Evolutionary conservation across 92 coral and sea anemone genomes (phyloP), one percentile per base, ranked within the genome.

Genomic region (Palythoa caribaeorum): DNA sequence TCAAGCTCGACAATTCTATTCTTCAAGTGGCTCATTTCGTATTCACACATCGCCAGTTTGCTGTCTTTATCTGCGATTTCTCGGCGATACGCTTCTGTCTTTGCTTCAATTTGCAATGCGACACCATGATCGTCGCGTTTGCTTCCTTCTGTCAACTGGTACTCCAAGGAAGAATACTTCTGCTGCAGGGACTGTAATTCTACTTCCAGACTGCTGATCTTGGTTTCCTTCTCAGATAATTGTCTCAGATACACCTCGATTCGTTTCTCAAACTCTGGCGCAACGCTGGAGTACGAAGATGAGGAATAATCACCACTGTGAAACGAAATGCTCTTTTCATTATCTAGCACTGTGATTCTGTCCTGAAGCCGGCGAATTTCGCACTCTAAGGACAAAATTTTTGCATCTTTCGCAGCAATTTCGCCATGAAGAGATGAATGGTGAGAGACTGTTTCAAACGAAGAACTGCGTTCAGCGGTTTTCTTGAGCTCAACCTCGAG

Each of bases 11-110:
- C 38, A 47, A 80, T 80, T 40, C 38, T 80, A 11, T 80, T 73
- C 73, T 80, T 80, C 39, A 80, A 63, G 57, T 80, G 85, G 1
- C 15, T 47, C 85, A 62, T n/a, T 40, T 80, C 85, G 73, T 63
- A 80, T 39, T 80, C 85, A 21, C 59, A 80, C 85, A 80, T 80
- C 1, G 72, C 68, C 17, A 80, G 54, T 54, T 80, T 80, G 73
- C 85, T 80, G 85, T 89, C 91, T 44, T 89, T 89, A 55, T 89
- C 91, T 9, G 76, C 88, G 12, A 89, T 73, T 72, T 88, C 87
- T 74, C 70, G 62, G 52, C 88, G 81, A 69, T 81, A 81, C 39
- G 75, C 74, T 35, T 72, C 91, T 7, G 88, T 73, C 65, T 88
- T 77, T 12, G 44, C 83, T 14, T 88, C 91, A 38, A 88, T 38